Percentiles rank a stretch among this genome's conserved stretches.
phyloP scores from a whole-genome alignment of 2,888 invertebrate genomes.

The Oithona nana region DNA sequence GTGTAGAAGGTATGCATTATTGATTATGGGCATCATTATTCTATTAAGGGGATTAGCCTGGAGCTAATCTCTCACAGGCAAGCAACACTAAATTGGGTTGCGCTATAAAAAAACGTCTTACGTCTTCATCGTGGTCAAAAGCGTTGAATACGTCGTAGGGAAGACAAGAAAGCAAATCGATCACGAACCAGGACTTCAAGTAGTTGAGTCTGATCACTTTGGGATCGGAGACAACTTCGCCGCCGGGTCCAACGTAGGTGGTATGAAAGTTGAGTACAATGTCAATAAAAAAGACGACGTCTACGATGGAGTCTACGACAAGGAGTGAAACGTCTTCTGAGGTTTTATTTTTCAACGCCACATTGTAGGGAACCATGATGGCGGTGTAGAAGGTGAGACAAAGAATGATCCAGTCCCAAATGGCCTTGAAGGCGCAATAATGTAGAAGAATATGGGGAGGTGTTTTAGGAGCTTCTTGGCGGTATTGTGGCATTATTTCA shows the following conservation, averaged over 20 bases:
- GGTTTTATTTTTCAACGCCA: conserved; percentile 98
- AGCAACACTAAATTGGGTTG: no score
- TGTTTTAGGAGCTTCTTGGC: conserved; percentile 98
- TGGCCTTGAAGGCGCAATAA: conserved; percentile 89
- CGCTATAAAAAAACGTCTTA: no score
- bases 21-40: no score
- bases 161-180: conserved; percentile 93
- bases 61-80: no score
- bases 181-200: conserved; percentile 97
- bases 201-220: conserved; percentile 93
- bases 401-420: conserved; percentile 85
- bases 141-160: conserved; percentile 99
- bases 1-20: no score
- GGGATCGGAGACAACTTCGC: conserved; percentile 86
- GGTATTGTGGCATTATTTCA: conserved; percentile 93
- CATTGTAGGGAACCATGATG: conserved; percentile 96
- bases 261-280: conserved; percentile 99
- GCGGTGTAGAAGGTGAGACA: conserved; percentile 99
- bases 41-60: no score
- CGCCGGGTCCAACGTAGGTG: conserved; percentile 79
- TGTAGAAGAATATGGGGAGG: conserved; percentile 98
- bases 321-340: conserved; percentile 84
- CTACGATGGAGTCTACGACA: conserved; percentile 90
- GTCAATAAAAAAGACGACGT: conserved; percentile 99
- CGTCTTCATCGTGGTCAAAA: conserved; percentile 96